phyloP scores from a whole-genome alignment of 2,113 vertebrate species.

The Girardinichthys multiradiatus region DNA sequence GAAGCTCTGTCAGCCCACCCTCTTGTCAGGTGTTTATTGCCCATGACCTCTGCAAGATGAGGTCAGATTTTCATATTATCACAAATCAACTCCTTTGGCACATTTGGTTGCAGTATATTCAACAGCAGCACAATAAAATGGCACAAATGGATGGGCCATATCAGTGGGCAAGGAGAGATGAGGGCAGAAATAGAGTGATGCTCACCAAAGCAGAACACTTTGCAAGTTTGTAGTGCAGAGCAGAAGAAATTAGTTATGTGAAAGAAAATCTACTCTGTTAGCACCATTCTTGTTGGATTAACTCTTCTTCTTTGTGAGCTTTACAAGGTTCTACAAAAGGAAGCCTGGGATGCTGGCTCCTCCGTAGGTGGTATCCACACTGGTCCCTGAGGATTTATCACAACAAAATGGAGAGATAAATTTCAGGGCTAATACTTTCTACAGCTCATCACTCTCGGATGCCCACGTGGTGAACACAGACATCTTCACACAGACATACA shows the following conservation, averaged over 20 bases:
- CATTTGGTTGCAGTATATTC: conserved; percentile 76
- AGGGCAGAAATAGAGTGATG: conserved; percentile 36
- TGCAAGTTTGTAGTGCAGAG: conserved; percentile 16
- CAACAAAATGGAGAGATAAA: conserved; percentile 68
- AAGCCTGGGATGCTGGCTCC: conserved; percentile 37
- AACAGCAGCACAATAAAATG: conserved; percentile 77
- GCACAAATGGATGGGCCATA: conserved; percentile 32
- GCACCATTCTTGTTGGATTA: conserved; percentile 57
- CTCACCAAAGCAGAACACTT: conserved; percentile 51
- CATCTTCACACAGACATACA: not conserved
- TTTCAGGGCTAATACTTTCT: conserved; percentile 69
- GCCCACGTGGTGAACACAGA: conserved; percentile 34
- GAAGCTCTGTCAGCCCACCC: conserved; percentile 66
- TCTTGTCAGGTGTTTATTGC: conserved; percentile 83
- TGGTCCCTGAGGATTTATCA: conserved; percentile 63
- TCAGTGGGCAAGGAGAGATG: conserved; percentile 41
- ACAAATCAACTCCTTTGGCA: conserved; percentile 76
- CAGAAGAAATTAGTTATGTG: conserved; percentile 60
- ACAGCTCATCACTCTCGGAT: conserved; percentile 67
- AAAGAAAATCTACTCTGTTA: conserved; percentile 55
- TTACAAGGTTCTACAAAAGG: conserved; percentile 42
- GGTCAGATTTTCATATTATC: conserved; percentile 83
- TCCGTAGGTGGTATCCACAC: conserved; percentile 28
- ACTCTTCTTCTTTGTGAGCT: conserved; percentile 39
- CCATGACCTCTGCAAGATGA: conserved; percentile 75